Percentiles rank a stretch among this genome's conserved stretches.
Evolutionary conservation across 1,140 invertebrate species (phyloP).

Genomic region (Pygmarrhopalites habei): DNA sequence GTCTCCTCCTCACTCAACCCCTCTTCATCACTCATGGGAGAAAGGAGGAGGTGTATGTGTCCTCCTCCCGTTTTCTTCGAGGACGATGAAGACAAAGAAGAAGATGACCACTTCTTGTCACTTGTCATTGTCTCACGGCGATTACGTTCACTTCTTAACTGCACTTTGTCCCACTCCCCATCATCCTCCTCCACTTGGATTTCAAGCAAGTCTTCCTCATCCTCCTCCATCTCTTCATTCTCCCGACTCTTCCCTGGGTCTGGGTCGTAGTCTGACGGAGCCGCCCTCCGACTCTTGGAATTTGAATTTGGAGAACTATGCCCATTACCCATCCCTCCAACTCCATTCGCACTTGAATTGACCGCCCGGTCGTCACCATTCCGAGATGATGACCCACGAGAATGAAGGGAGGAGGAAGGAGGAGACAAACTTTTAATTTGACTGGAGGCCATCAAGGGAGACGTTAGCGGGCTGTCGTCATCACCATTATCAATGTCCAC

Average conservation of each 20-base stretch:
- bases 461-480: not conserved
- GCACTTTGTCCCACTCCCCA: too few relatives aligned
- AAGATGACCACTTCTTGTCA: too few relatives aligned
- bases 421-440: slow-evolving; percentile 10
- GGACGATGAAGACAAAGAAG: too few relatives aligned
- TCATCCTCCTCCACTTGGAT: too few relatives aligned
- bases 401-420: not conserved
- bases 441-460: not conserved
- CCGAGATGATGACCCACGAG: not conserved
- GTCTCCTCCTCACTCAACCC: too few relatives aligned
- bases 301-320: not conserved
- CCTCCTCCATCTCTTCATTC: not conserved
- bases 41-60: too few relatives aligned
- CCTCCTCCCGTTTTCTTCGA: too few relatives aligned
- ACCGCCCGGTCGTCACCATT: not conserved
- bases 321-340: not conserved
- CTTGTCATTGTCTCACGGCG: too few relatives aligned
- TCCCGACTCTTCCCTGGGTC: not conserved
- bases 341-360: not conserved
- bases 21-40: too few relatives aligned
- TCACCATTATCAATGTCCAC: not conserved
- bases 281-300: not conserved
- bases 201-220: not conserved
- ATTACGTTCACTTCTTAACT: too few relatives aligned
- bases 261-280: not conserved